Percentiles rank a stretch among this genome's conserved stretches.
phyloP scores from a whole-genome alignment of 2,113 vertebrate genomes.

The Agapornis roseicollis region DNA sequence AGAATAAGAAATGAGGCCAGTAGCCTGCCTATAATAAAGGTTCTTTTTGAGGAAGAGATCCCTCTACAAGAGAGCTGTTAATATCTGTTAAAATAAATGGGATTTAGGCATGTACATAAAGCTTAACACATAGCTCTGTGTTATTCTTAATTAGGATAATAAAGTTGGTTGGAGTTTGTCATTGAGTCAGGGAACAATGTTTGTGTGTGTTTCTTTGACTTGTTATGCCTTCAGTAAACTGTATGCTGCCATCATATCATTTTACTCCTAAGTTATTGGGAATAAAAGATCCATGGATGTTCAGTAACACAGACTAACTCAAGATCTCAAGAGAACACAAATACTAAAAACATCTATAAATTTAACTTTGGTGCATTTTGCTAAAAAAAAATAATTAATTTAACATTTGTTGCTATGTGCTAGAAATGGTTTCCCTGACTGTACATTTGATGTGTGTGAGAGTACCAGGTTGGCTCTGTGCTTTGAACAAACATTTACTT shows the following conservation, averaged over 20 bases:
- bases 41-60: background rate
- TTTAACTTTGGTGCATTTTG: background rate
- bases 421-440: background rate
- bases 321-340: background rate
- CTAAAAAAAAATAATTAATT: background rate
- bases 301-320: background rate
- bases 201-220: background rate
- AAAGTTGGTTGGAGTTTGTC: background rate
- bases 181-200: background rate
- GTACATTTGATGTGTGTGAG: rapidly evolving
- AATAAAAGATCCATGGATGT: background rate
- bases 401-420: background rate
- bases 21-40: background rate
- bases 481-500: background rate
- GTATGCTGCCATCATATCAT: background rate
- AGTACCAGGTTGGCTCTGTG: background rate
- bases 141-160: background rate
- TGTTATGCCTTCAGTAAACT: background rate
- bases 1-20: background rate
- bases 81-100: background rate
- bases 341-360: background rate
- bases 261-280: background rate
- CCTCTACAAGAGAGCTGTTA: background rate
- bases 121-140: background rate
- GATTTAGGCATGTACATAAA: background rate